A percentile compares a stretch with the other conserved stretches of the same genome.
phyloP scores from a whole-genome alignment of 1,140 invertebrate species.

The Alviniconcha marisindica region DNA sequence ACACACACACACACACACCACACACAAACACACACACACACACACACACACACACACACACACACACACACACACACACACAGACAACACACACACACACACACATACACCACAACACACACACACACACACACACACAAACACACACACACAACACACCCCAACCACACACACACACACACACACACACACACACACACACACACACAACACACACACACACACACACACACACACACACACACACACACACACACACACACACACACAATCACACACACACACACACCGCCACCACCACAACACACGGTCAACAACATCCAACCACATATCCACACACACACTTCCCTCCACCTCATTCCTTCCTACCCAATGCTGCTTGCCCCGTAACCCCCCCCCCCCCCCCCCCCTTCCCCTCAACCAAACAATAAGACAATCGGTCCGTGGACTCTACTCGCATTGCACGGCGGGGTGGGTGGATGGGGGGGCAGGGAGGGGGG shows the following conservation, averaged over 20 bases:
- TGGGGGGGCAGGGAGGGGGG: not conserved
- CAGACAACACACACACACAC: not conserved
- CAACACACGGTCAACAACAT: not conserved
- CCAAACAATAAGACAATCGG: not conserved
- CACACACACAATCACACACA: not conserved
- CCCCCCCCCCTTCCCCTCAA: not conserved
- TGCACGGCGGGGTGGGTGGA: not conserved
- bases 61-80: not conserved
- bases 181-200: no score
- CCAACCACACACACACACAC: not conserved
- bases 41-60: slow-evolving; percentile 16
- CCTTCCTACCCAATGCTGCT: not conserved
- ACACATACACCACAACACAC: not conserved
- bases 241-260: not conserved
- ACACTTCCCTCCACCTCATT: not conserved
- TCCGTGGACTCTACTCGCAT: not conserved
- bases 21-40: not conserved
- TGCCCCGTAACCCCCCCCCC: not conserved
- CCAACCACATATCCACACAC: not conserved
- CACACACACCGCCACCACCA: not conserved
- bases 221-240: no score
- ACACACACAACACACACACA: not conserved
- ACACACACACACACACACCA: not conserved
- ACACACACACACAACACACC: slow-evolving; percentile 10
- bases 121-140: slow-evolving; percentile 8